These are phyloP conservation scores for Columba livia DNA, from an alignment of 2,113 vertebrate genomes.

Conservation along the genomic window DNA sequence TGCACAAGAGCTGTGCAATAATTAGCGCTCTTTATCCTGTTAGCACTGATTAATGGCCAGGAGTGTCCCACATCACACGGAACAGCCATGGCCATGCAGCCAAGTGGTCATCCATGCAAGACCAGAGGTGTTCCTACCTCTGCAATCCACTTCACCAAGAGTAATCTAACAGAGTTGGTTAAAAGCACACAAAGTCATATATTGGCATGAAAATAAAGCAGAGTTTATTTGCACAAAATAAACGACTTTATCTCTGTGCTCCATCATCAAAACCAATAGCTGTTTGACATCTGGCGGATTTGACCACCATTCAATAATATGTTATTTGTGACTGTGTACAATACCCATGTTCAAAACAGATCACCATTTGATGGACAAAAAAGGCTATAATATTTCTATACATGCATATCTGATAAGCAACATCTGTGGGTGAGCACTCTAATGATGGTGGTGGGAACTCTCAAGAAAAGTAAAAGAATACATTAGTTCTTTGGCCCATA, in stretches of 20 bases:
- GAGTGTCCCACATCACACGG: background rate
- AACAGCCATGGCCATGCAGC: background rate
- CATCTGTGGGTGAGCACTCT: background rate
- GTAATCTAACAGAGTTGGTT: background rate
- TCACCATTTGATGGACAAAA: background rate
- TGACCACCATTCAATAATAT: background rate
- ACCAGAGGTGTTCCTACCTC: background rate
- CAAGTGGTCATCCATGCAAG: rapidly evolving
- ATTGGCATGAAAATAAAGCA: background rate
- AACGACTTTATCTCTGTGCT: background rate
- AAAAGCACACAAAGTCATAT: background rate
- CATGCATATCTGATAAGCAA: background rate
- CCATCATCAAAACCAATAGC: background rate
- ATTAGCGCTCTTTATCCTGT: background rate
- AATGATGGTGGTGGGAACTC: background rate
- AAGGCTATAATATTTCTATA: background rate
- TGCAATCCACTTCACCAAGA: background rate
- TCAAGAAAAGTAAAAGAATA: background rate
- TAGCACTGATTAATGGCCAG: background rate
- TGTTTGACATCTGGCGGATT: rapidly evolving
- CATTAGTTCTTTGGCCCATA: background rate
- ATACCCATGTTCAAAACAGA: background rate
- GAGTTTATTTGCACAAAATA: background rate
- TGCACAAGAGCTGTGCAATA: background rate
- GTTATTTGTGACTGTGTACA: background rate